Percentiles rank a stretch among this genome's conserved stretches.
Evolutionary conservation across 2,113 vertebrate genomes (phyloP).

Genomic region (Sialia sialis): DNA sequence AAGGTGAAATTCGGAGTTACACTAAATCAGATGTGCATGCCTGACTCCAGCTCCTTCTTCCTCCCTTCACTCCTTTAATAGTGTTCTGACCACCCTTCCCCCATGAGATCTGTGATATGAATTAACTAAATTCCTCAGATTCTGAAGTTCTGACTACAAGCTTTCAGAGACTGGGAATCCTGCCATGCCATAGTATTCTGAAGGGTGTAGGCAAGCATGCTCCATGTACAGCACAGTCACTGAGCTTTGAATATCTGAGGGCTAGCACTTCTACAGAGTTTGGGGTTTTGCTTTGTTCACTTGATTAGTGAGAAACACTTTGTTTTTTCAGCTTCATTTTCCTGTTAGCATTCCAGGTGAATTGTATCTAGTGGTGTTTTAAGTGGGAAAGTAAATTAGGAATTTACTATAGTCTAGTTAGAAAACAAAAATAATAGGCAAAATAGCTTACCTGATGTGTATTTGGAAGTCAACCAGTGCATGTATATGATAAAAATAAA

Average conservation of each 20-base stretch:
- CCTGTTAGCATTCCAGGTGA: neutral
- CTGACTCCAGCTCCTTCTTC: neutral
- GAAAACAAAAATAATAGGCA: neutral
- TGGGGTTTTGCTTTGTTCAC: neutral
- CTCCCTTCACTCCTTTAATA: neutral
- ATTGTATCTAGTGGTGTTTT: neutral
- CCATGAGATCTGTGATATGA: neutral
- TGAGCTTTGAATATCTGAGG: neutral
- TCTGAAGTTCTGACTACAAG: constrained; percentile 38
- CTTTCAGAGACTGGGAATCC: neutral
- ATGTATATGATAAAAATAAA: neutral
- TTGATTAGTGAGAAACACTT: neutral
- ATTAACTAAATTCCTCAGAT: constrained; percentile 40
- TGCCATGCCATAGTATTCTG: constrained; percentile 13
- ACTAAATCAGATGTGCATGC: neutral
- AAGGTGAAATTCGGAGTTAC: neutral
- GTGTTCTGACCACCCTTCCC: neutral
- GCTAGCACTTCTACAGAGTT: neutral
- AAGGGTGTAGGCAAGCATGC: neutral
- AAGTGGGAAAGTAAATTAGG: neutral
- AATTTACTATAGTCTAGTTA: neutral
- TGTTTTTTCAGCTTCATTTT: neutral
- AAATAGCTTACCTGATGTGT: neutral
- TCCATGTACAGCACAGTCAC: neutral
- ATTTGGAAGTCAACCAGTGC: neutral